Base-by-base conservation (phyloP, 2,888 invertebrate genomes). In the Agapostemon virescens region DNA sequence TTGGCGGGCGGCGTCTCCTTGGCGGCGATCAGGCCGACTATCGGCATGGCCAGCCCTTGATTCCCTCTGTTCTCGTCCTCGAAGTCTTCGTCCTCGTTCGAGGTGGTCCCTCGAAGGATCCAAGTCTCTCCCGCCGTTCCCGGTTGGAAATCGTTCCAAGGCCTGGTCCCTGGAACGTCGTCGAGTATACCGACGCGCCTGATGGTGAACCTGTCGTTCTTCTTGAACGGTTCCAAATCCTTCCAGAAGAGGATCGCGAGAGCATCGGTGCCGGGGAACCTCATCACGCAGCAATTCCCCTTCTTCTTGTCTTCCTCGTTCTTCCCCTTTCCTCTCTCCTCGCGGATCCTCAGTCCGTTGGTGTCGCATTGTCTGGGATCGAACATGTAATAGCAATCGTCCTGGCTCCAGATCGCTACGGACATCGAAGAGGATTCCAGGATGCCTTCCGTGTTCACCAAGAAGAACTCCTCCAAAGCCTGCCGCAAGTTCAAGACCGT, bases 361-460 rank as follows among this genome's bases (percentile, higher is more conserved):
- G 70, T 40, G 40, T 91, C 90, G 73, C 92, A 94, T 92, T 93
- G 93, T 84, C 87, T 87, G 0, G 95, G 95, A 88, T 95, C 95
- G 86, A 95, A 95, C 76, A 95, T 87, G 84, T 95, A 96, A 74
- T 93, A 95, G 66, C 92, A 92, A 1, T 94, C 94, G 1, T 94
- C 94, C 69, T 94, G 93, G 1, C 93, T 93, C 95, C 95, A 96
- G 30, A 95, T 93, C 0, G 95, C 95, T 0, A 94, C 92, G 1
- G 90, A 86, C 88, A 89, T 88, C 15, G 88, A 84, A 0, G 89
- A 85, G 5, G 90, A 89, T 67, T 92, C 92, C 36, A 92, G 81
- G 20, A 92, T 82, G 0, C 92, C 92, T 9, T 89, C 89, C 4
- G 72, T 81, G 58, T 92, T 89, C 0, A 87, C 79, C 20, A 88